Evolutionary conservation across 2,113 vertebrate species (phyloP).

Genomic region (Dromiciops gliroides): DNA sequence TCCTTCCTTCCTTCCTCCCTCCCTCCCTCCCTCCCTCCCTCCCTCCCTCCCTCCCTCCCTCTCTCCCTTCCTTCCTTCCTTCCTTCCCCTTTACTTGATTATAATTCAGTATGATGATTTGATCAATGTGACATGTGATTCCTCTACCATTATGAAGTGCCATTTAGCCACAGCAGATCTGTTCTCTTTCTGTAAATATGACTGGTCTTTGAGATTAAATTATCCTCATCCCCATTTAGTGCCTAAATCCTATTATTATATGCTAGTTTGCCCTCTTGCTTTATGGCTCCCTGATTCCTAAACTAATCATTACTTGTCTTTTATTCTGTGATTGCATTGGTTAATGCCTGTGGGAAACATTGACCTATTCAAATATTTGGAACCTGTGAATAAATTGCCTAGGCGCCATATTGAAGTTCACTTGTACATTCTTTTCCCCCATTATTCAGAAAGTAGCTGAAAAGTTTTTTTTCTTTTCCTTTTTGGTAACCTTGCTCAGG

Average conservation of each 20-base stretch:
- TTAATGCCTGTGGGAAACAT: slow-evolving; percentile 27
- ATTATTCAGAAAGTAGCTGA: slow-evolving; percentile 35
- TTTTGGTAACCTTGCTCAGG: neutral
- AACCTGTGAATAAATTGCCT: slow-evolving; percentile 40
- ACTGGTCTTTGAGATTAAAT: slow-evolving; percentile 52
- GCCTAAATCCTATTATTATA: slow-evolving; percentile 31
- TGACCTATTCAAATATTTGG: slow-evolving; percentile 11
- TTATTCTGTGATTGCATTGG: slow-evolving; percentile 12
- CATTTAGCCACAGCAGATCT: slow-evolving; percentile 12
- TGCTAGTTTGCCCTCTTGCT: slow-evolving; percentile 41
- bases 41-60: no score
- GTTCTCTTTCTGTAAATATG: slow-evolving; percentile 27
- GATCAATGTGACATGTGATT: slow-evolving; percentile 33
- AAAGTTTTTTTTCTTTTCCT: slow-evolving; percentile 22
- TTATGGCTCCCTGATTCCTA: slow-evolving; percentile 33
- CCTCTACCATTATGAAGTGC: slow-evolving; percentile 29
- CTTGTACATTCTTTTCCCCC: neutral
- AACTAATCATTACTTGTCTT: slow-evolving; percentile 47
- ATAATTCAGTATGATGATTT: slow-evolving; percentile 46
- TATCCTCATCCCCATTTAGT: slow-evolving; percentile 42
- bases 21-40: no score
- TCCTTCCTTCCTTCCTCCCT: no score
- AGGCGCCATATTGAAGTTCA: slow-evolving; percentile 33
- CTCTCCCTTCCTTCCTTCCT: neutral
- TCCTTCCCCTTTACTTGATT: slow-evolving; percentile 34